Evolutionary conservation across 1,140 invertebrate genomes (phyloP).

Genomic region (Mactra quadrangularis): DNA sequence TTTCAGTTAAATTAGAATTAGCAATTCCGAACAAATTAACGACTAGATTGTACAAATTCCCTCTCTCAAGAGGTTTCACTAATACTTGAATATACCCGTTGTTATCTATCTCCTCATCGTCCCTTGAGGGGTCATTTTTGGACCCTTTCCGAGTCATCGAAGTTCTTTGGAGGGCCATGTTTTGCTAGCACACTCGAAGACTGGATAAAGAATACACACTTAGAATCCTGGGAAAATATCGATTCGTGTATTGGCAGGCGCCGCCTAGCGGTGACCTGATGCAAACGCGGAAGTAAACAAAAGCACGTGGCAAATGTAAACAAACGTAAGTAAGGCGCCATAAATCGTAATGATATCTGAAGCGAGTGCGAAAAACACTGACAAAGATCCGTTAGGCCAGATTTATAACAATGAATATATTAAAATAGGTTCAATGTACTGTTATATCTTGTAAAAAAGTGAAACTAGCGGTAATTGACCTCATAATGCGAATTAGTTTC

Average conservation of each 20-base stretch:
- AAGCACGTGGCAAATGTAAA: slow-evolving; percentile 36
- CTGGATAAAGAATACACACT: slow-evolving; percentile 49
- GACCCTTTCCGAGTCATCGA: slow-evolving; percentile 76
- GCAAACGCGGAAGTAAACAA: slow-evolving; percentile 66
- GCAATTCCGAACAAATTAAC: slow-evolving; percentile 78
- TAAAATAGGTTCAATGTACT: too few species aligned
- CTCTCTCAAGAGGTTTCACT: slow-evolving; percentile 80
- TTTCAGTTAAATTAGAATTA: slow-evolving; percentile 74
- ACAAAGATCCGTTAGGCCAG: too few species aligned
- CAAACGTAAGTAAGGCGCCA: not conserved
- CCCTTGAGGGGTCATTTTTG: slow-evolving; percentile 79
- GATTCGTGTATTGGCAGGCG: slow-evolving; percentile 48
- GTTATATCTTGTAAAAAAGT: too few species aligned
- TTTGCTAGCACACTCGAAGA: slow-evolving; percentile 55
- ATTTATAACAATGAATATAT: too few species aligned
- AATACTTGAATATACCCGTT: slow-evolving; percentile 82
- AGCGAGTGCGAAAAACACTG: too few species aligned
- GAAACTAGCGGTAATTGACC: too few species aligned
- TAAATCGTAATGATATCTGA: too few species aligned
- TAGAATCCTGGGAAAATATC: slow-evolving; percentile 70
- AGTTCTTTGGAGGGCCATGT: slow-evolving; percentile 78
- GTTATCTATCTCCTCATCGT: slow-evolving; percentile 79
- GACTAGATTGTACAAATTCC: slow-evolving; percentile 74
- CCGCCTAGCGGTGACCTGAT: slow-evolving; percentile 66
- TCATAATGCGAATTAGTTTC: too few species aligned